phyloP scores from a whole-genome alignment of 2,797 vertebrate species.

The Ptychobarbus kaznakovi region DNA sequence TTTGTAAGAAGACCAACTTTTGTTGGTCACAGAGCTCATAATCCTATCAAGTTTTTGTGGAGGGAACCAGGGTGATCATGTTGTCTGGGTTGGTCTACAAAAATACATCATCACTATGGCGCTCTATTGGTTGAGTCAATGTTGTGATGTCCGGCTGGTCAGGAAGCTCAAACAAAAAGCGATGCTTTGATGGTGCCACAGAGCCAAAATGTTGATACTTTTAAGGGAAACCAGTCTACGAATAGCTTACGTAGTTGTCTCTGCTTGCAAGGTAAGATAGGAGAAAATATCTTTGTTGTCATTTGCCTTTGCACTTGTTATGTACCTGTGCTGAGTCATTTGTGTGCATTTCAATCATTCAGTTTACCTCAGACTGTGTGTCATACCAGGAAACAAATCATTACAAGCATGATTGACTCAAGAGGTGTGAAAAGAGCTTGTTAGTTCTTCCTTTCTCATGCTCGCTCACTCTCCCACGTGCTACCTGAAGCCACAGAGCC shows the following conservation, averaged over 20 bases:
- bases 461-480: slow-evolving; percentile 42
- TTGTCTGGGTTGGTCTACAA: background rate
- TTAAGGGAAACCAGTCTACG: background rate
- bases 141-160: background rate
- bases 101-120: background rate
- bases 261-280: background rate
- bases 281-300: background rate
- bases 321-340: slow-evolving; percentile 18
- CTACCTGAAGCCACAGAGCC: slow-evolving; percentile 61
- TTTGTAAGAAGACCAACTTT: background rate
- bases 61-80: background rate
- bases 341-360: slow-evolving; percentile 24
- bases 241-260: background rate
- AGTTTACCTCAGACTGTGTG: slow-evolving; percentile 16
- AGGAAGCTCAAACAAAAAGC: background rate
- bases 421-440: slow-evolving; percentile 44
- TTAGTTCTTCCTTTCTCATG: slow-evolving; percentile 41
- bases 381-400: slow-evolving; percentile 35
- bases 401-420: slow-evolving; percentile 33
- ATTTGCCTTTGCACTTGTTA: background rate
- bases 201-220: background rate
- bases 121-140: background rate
- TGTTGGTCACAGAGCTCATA: background rate
- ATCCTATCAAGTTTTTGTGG: background rate
- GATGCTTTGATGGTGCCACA: background rate